Evolutionary conservation across 2,888 invertebrate genomes (phyloP).

Genomic region (Gerosis bhagava): DNA sequence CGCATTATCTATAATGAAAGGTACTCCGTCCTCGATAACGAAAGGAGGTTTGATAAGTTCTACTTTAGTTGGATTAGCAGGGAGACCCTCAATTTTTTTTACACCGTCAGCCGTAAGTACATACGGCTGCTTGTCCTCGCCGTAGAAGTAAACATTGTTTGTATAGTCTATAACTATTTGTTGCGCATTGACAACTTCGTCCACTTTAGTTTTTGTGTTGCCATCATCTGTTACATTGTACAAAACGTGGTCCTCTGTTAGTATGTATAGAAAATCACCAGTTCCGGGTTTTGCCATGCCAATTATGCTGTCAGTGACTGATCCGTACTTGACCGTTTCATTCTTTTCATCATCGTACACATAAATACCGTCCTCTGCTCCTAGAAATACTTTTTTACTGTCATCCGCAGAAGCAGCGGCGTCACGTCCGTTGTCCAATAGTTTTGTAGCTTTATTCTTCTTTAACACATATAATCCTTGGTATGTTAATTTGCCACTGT

Average conservation of each 20-base stretch:
- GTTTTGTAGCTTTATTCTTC: slow-evolving; percentile 29
- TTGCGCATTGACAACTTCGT: slow-evolving; percentile 46
- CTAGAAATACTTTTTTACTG: slow-evolving; percentile 27
- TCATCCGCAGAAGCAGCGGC: slow-evolving; percentile 29
- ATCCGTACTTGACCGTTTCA: slow-evolving; percentile 37
- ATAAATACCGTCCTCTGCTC: slow-evolving; percentile 35
- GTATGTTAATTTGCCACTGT: slow-evolving; percentile 26
- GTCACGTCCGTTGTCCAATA: slow-evolving; percentile 33
- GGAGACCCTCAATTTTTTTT: slow-evolving; percentile 51
- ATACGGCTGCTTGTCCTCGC: slow-evolving; percentile 45
- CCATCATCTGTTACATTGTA: slow-evolving; percentile 58
- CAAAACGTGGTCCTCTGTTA: slow-evolving; percentile 50
- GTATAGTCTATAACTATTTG: slow-evolving; percentile 54
- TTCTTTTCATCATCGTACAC: slow-evolving; percentile 22
- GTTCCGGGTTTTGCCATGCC: slow-evolving; percentile 32
- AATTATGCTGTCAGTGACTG: slow-evolving; percentile 38
- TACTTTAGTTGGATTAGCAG: slow-evolving; percentile 40
- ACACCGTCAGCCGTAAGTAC: slow-evolving; percentile 43
- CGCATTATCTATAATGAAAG: slow-evolving; percentile 44
- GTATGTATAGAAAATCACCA: slow-evolving; percentile 48
- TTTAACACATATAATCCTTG: slow-evolving; percentile 31
- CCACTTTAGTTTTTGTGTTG: slow-evolving; percentile 47
- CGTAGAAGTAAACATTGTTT: slow-evolving; percentile 55
- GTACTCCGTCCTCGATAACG: slow-evolving; percentile 42
- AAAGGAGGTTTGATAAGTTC: slow-evolving; percentile 51